Evolutionary conservation across 2,888 invertebrate species (phyloP).

Genomic region (Griposia aprilina): DNA sequence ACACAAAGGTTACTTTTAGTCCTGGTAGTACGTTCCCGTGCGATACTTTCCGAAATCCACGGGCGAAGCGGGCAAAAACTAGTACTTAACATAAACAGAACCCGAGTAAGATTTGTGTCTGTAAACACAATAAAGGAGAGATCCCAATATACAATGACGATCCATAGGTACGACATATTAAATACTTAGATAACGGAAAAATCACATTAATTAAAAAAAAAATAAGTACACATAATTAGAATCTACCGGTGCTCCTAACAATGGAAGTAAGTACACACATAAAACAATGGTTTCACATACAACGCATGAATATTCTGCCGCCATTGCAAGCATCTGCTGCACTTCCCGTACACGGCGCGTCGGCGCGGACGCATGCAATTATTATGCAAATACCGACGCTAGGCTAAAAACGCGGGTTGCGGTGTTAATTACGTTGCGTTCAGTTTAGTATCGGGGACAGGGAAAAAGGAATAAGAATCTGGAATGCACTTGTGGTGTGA

Average conservation of each 20-base stretch:
- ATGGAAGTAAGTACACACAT: slow-evolving; percentile 23
- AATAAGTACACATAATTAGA: slow-evolving; percentile 17
- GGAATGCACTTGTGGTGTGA: background rate
- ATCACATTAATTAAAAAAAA: background rate
- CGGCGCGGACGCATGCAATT: slow-evolving; percentile 67
- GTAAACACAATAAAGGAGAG: too few species aligned
- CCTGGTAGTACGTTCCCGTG: too few species aligned
- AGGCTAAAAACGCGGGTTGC: slow-evolving; percentile 12
- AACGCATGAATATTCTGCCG: slow-evolving; percentile 19
- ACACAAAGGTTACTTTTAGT: too few species aligned
- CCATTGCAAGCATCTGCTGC: slow-evolving; percentile 47
- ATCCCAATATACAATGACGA: too few species aligned
- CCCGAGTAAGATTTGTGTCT: too few species aligned
- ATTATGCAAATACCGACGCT: slow-evolving; percentile 70
- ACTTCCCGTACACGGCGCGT: slow-evolving; percentile 70
- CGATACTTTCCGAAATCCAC: too few species aligned
- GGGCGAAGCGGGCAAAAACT: too few species aligned
- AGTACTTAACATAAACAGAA: too few species aligned
- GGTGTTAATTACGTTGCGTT: slow-evolving; percentile 17
- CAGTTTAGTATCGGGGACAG: background rate
- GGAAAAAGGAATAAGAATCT: slow-evolving; percentile 21
- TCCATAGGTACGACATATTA: too few species aligned
- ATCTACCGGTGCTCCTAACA: slow-evolving; percentile 6
- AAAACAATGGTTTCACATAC: slow-evolving; percentile 43
- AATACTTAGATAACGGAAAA: too few species aligned